Evolutionary conservation across 2,113 vertebrate genomes (phyloP).

Genomic region (pig (Sus scrofa)): T2T-Sscrofa CM000826.6:154641501-154642000

Average conservation of each 20-base stretch:
- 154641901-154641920: fast-evolving
- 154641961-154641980: not conserved
- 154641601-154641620: not conserved
- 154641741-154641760: fast-evolving
- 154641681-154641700: not conserved
- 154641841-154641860: fast-evolving
- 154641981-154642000: not conserved
- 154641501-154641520: not conserved
- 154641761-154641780: fast-evolving
- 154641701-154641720: not conserved
- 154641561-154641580: not conserved
- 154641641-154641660: not conserved
- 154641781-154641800: fast-evolving
- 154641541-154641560: not conserved
- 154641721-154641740: no score
- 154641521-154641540: not conserved
- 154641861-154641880: fast-evolving
- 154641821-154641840: not conserved
- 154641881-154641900: fast-evolving
- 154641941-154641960: not conserved
- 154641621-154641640: not conserved
- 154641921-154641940: not conserved
- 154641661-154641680: no score
- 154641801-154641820: not conserved
- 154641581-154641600: not conserved